A percentile compares a stretch with the other conserved stretches of the same genome.
Evolutionary conservation across 2,113 vertebrate species (phyloP).

Genomic region (Noturus placidus): DNA sequence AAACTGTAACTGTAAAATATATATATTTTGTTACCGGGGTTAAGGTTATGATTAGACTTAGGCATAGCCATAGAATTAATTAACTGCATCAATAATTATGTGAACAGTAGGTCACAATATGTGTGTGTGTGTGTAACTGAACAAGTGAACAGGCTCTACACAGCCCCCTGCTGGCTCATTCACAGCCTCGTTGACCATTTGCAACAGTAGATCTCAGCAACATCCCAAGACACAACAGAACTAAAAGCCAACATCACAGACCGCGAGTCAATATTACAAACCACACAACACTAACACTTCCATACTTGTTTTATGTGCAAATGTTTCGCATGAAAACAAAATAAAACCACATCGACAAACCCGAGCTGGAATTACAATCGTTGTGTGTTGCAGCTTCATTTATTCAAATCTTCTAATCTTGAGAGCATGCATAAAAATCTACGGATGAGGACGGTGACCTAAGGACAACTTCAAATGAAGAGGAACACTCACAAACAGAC

Average conservation of each 20-base stretch:
- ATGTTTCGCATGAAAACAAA: neutral
- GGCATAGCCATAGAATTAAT: neutral
- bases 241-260: neutral
- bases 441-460: neutral
- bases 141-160: neutral
- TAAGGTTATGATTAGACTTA: neutral
- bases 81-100: neutral
- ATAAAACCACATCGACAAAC: neutral
- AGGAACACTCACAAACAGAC: neutral
- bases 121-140: neutral
- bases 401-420: neutral
- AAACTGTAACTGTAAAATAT: neutral
- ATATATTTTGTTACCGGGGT: neutral
- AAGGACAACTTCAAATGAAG: neutral
- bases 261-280: neutral
- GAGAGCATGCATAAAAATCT: neutral
- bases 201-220: slow-evolving; percentile 8
- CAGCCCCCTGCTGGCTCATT: slow-evolving; percentile 36
- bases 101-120: neutral
- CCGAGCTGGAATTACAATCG: neutral
- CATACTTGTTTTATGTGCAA: neutral
- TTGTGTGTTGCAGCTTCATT: neutral
- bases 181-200: neutral
- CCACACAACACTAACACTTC: neutral
- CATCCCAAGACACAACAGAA: neutral